A percentile compares a stretch with the other conserved stretches of the same genome.
phyloP scores from a whole-genome alignment of 2,888 invertebrate genomes.

The Sarcophaga carnaria region DNA sequence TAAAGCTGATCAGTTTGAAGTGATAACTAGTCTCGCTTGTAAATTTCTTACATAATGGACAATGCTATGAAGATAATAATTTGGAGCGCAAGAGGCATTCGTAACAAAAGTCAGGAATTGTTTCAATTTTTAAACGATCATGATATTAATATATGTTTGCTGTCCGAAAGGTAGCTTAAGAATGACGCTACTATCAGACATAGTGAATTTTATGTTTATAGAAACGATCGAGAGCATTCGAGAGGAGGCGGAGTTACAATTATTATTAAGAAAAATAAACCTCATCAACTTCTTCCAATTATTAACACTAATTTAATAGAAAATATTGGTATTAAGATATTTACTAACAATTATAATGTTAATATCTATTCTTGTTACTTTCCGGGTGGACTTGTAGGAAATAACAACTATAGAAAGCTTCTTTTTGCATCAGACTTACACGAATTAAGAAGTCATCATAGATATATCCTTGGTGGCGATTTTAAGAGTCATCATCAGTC shows the following conservation, averaged over 20 bases:
- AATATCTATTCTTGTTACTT: conserved; percentile 21
- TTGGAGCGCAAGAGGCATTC: no score
- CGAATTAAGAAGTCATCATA: neutral
- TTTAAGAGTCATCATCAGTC: no score
- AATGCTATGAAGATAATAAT: neutral
- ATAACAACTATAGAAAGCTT: neutral
- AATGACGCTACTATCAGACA: neutral
- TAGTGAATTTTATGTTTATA: conserved; percentile 7
- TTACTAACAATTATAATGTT: neutral
- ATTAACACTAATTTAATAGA: neutral
- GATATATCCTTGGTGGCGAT: neutral
- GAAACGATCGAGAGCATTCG: neutral
- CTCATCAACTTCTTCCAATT: conserved; percentile 14
- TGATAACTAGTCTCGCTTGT: conserved; percentile 13
- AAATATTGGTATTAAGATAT: conserved; percentile 2
- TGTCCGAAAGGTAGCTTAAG: neutral
- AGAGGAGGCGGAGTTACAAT: conserved; percentile 11
- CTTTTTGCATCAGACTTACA: neutral
- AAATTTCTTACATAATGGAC: conserved; percentile 26
- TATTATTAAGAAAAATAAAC: conserved; percentile 9
- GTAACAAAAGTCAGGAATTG: no score
- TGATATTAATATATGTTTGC: no score
- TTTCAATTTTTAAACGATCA: no score
- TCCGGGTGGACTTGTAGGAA: neutral
- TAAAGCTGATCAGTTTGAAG: conserved; percentile 7